A percentile compares a stretch with the other conserved stretches of the same genome.
Conservation (phyloP, 2,888 invertebrate genomes). For the Andrena bucephala region DNA sequence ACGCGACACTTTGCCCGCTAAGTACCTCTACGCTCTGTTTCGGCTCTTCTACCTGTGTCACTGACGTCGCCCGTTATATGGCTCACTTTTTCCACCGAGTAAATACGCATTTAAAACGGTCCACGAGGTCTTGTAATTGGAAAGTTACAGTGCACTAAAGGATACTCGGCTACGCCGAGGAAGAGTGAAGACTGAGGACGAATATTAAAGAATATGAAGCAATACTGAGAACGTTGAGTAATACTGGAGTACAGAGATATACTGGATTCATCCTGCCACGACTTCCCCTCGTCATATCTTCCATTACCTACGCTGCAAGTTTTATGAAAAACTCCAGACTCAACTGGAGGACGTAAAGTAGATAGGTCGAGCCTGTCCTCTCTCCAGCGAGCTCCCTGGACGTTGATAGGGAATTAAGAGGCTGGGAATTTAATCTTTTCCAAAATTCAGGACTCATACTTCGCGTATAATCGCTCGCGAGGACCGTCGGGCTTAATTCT, state of each 20-base stretch:
- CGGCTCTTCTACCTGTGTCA: constrained; percentile 55
- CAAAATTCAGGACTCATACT: constrained; percentile 28
- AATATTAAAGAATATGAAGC: not conserved
- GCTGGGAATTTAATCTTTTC: constrained; percentile 41
- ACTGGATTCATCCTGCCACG: not conserved
- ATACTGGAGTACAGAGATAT: not conserved
- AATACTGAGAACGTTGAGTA: not conserved
- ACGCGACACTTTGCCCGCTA: constrained; percentile 81
- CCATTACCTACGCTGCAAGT: too few species aligned
- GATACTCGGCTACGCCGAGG: not conserved
- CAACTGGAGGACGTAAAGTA: constrained; percentile 6
- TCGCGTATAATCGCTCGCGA: too few species aligned
- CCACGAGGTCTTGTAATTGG: constrained; percentile 1
- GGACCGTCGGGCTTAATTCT: too few species aligned
- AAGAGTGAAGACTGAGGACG: not conserved
- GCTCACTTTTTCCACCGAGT: constrained; percentile 43
- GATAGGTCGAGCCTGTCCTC: not conserved
- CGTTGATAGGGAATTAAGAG: constrained; percentile 24
- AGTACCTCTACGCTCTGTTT: constrained; percentile 81
- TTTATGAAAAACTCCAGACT: too few species aligned
- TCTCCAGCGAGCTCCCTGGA: not conserved
- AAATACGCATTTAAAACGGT: constrained; percentile 3
- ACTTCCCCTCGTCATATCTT: too few species aligned
- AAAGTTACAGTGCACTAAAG: not conserved
- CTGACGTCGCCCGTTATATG: constrained; percentile 70